A percentile compares a stretch with the other conserved stretches of the same genome.
Evolutionary conservation across 2,797 vertebrate species (phyloP).

Genomic region (Falco novaeseelandiae): DNA sequence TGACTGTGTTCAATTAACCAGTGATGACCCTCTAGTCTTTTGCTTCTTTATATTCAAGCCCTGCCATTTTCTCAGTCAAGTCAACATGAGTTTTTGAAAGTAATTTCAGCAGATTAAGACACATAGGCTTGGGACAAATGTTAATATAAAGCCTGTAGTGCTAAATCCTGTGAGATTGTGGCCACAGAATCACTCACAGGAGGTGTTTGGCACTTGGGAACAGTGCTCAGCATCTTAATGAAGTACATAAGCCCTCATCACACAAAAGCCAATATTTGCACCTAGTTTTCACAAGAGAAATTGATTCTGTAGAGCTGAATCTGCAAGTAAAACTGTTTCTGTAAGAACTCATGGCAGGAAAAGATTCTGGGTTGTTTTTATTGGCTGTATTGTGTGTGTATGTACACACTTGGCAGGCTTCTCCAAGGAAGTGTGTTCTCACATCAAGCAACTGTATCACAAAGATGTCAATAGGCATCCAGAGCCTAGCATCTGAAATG

Average conservation of each 20-base stretch:
- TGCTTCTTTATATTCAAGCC: neutral
- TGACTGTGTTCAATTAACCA: neutral
- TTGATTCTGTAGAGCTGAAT: constrained; percentile 36
- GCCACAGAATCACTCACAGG: constrained; percentile 4
- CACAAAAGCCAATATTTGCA: constrained; percentile 56
- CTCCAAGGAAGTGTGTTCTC: neutral
- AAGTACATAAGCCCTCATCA: constrained; percentile 37
- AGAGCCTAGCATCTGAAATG: neutral
- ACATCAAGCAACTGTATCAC: neutral
- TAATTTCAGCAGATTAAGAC: constrained; percentile 33
- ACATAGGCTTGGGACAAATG: neutral
- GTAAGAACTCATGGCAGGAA: neutral
- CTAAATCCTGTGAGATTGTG: constrained; percentile 2
- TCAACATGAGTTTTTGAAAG: constrained; percentile 12
- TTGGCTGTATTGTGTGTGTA: neutral
- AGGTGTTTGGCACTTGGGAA: neutral
- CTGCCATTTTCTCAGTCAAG: neutral
- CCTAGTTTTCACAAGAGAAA: constrained; percentile 41
- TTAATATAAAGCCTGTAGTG: neutral
- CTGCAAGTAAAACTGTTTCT: constrained; percentile 30
- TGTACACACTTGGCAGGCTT: neutral
- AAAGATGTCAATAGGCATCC: neutral
- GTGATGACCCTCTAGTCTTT: neutral
- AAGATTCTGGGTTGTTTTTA: neutral
- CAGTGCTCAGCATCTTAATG: constrained; percentile 54